These are phyloP conservation scores for Phocoena sinus DNA, from an alignment of 2,113 vertebrate genomes.

Conservation along the genomic window DNA sequence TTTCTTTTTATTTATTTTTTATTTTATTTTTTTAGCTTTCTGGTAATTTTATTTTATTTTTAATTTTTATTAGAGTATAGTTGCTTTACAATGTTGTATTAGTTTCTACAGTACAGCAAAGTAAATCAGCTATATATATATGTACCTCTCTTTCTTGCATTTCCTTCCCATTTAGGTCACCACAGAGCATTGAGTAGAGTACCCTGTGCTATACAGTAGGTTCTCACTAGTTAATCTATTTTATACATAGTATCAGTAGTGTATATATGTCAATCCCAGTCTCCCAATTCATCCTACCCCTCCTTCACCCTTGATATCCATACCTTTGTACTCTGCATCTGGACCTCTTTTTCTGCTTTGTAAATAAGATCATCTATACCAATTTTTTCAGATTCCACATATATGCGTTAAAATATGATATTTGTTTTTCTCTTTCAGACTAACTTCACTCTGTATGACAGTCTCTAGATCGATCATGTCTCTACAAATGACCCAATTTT, in stretches of 20 bases:
- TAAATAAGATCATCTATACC: not conserved
- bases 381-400: not conserved
- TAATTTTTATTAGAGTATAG: not conserved
- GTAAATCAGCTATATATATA: not conserved
- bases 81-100: not conserved
- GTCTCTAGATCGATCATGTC: not conserved
- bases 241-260: not conserved
- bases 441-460: not conserved
- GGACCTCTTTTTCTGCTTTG: not conserved
- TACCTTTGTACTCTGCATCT: not conserved
- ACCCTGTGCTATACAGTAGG: not conserved
- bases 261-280: not conserved
- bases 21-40: too few species aligned
- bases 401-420: not conserved
- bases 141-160: too few species aligned
- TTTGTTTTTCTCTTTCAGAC: not conserved
- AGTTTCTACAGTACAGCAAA: not conserved
- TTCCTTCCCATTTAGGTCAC: too few species aligned
- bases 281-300: not conserved
- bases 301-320: not conserved
- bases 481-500: not conserved
- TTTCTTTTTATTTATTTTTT: not conserved
- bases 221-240: not conserved
- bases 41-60: too few species aligned
- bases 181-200: not conserved